A percentile compares a stretch with the other conserved stretches of the same genome.
These are phyloP conservation scores for Todus mexicanus DNA, from an alignment of 2,797 vertebrate species.

Conservation along the genomic window DNA sequence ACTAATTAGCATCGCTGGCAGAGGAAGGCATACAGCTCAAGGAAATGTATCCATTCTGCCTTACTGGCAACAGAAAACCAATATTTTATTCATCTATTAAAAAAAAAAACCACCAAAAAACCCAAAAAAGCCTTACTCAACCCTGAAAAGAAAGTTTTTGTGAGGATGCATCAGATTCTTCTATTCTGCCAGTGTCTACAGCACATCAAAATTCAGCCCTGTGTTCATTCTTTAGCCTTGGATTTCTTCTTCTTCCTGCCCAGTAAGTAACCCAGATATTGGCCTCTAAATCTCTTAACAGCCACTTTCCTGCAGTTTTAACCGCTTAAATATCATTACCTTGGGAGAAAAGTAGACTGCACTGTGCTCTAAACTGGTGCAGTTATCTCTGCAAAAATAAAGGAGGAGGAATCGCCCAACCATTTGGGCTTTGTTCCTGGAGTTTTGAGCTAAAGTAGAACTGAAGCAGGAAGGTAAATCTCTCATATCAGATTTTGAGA, in stretches of 20 bases:
- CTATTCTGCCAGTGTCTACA: background rate
- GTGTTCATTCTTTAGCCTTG: background rate
- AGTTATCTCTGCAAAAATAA: background rate
- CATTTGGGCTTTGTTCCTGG: background rate
- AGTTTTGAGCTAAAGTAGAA: rapidly evolving
- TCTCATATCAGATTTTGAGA: background rate
- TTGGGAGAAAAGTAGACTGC: background rate
- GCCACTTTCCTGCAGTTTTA: slow-evolving; percentile 1
- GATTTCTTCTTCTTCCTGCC: background rate
- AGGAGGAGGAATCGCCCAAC: background rate
- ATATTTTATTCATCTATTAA: background rate
- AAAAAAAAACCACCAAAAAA: no score
- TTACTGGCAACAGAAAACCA: background rate
- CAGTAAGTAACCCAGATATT: background rate
- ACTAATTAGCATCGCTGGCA: background rate
- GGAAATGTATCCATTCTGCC: background rate
- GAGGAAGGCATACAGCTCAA: background rate
- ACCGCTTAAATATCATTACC: background rate
- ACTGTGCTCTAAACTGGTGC: background rate
- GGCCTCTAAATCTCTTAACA: slow-evolving; percentile 16
- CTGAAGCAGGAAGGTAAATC: background rate
- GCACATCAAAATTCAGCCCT: background rate
- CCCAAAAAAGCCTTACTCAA: background rate
- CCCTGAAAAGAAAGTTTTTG: background rate
- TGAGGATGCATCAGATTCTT: background rate